These are phyloP conservation scores for Cantharis rufa DNA, from an alignment of 2,888 invertebrate species.

Conservation along the genomic window DNA sequence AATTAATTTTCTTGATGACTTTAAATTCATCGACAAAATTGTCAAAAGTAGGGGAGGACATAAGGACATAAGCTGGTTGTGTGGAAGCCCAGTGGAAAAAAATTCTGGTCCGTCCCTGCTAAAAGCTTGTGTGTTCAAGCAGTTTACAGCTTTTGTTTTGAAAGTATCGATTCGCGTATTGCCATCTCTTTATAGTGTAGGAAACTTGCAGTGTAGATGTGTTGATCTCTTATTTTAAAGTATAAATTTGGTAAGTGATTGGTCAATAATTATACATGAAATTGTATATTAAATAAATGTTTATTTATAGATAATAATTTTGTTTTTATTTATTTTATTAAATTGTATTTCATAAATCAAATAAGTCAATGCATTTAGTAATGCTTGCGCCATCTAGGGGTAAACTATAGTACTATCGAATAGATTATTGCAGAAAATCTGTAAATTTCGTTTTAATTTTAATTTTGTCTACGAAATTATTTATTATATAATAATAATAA, in stretches of 20 bases:
- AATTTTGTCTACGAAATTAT: too few relatives aligned
- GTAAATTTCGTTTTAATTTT: neutral
- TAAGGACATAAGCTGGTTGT: too few relatives aligned
- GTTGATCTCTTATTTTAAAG: too few relatives aligned
- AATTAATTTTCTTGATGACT: too few relatives aligned
- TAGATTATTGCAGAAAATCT: neutral
- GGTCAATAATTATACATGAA: neutral
- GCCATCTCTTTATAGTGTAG: neutral
- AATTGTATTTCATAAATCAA: neutral
- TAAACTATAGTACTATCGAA: neutral
- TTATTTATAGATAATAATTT: neutral
- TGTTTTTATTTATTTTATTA: neutral
- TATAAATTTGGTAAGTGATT: neutral
- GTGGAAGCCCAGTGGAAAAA: too few relatives aligned
- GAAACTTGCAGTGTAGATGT: neutral
- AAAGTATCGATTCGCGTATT: neutral
- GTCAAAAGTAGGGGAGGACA: too few relatives aligned
- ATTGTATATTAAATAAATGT: too few relatives aligned
- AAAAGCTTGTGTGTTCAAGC: too few relatives aligned
- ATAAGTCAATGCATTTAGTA: neutral
- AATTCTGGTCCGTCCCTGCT: too few relatives aligned
- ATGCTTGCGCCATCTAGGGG: neutral
- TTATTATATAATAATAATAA: too few relatives aligned
- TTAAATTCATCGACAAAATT: too few relatives aligned
- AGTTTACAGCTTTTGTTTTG: neutral